Conservation (phyloP, 1,140 invertebrate genomes). For the Brachionus paranguensis region DNA sequence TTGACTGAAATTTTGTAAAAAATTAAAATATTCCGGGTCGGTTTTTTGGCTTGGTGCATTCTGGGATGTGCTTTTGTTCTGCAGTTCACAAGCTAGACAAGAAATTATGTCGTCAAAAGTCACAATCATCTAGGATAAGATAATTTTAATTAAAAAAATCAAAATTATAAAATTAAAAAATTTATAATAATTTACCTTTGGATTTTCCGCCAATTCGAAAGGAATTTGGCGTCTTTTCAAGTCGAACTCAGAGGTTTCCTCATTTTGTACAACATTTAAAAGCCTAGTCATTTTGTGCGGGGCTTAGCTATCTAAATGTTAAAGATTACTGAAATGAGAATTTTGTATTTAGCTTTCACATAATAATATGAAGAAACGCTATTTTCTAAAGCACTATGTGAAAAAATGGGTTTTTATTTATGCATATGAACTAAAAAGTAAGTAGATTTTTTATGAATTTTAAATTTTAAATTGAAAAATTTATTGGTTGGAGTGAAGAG, state of each 20-base stretch:
- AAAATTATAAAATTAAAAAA: not conserved
- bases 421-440: not conserved
- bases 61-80: not conserved
- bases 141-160: not conserved
- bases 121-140: not conserved
- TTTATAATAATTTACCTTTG: not conserved
- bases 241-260: not conserved
- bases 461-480: not conserved
- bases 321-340: not conserved
- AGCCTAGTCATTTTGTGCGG: not conserved
- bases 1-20: not conserved
- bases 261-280: constrained; percentile 7
- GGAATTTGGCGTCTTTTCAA: constrained; percentile 20
- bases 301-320: not conserved
- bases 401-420: not conserved
- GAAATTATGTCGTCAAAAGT: constrained; percentile 13
- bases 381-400: not conserved
- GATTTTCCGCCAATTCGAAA: not conserved
- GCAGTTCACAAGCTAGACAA: not conserved
- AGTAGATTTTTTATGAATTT: not conserved
- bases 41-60: not conserved
- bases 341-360: not conserved
- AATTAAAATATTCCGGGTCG: not conserved
- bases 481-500: not conserved
- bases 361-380: not conserved